These are phyloP conservation scores for Vanessa tameamea DNA, from an alignment of 1,140 invertebrate genomes.

Conservation along the genomic window DNA sequence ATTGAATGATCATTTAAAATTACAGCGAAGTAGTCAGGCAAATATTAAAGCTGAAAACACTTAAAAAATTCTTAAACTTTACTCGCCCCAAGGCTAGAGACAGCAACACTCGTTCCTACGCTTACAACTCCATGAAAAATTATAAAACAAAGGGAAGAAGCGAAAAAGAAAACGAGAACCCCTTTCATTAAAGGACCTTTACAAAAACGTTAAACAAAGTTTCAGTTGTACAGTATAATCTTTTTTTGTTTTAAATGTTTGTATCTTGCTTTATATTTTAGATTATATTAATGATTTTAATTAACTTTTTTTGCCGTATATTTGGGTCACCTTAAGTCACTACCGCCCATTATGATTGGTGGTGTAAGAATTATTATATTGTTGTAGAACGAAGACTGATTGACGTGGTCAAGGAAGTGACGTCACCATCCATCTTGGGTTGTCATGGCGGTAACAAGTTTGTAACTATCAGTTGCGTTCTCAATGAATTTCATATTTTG, in stretches of 20 bases:
- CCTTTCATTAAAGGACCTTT: slow-evolving; percentile 13
- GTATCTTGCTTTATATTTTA: background rate
- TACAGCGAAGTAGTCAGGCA: background rate
- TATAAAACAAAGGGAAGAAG: slow-evolving; percentile 20
- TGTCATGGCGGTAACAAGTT: no score
- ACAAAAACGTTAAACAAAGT: slow-evolving; percentile 5
- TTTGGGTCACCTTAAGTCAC: no score
- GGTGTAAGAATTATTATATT: no score
- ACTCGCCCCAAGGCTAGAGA: slow-evolving; percentile 3
- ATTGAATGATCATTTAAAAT: background rate
- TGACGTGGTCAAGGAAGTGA: no score
- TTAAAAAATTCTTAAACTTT: slow-evolving; percentile 13
- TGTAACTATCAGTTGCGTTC: no score
- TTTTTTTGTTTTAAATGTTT: background rate
- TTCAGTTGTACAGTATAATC: background rate
- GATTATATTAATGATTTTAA: slow-evolving; percentile 1
- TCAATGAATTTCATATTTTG: no score
- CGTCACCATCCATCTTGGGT: no score
- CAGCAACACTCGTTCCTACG: slow-evolving; percentile 15
- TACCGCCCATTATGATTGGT: no score
- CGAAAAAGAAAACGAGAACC: slow-evolving; percentile 11
- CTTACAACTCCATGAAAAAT: slow-evolving; percentile 28
- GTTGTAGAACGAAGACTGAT: no score
- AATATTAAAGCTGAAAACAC: background rate
- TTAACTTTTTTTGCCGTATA: background rate